Conservation (phyloP, 2,113 vertebrate species). For the Henicopernis longicauda region DNA sequence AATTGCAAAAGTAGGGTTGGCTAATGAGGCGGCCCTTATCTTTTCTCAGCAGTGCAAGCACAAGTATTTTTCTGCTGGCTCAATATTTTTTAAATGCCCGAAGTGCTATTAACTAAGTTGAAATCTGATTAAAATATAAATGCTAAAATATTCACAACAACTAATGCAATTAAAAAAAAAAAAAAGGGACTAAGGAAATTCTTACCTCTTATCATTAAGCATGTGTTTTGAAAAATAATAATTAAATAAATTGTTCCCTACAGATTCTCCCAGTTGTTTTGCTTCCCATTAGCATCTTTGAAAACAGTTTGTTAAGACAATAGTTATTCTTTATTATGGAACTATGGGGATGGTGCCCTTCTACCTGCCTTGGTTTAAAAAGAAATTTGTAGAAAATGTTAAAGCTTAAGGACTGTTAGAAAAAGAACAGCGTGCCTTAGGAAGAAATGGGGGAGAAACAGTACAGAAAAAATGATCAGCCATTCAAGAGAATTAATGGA, state of each 20-base stretch:
- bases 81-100: constrained; percentile 70
- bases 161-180: background rate
- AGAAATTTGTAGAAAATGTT: constrained; percentile 21
- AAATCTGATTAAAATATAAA: constrained; percentile 67
- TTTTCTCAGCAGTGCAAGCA: constrained; percentile 70
- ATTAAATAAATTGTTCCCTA: constrained; percentile 54
- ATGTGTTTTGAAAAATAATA: constrained; percentile 58
- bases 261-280: constrained; percentile 33
- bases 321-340: constrained; percentile 33
- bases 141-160: background rate
- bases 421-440: background rate
- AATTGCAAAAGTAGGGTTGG: constrained; percentile 76
- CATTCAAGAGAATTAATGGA: constrained; percentile 78
- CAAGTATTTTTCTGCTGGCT: constrained; percentile 73
- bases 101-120: constrained; percentile 67
- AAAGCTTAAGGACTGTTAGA: background rate
- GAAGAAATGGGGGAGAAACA: background rate
- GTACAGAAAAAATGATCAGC: constrained; percentile 74
- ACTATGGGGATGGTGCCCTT: background rate
- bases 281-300: constrained; percentile 35
- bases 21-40: constrained; percentile 78
- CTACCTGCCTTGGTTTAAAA: background rate
- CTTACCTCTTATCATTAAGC: constrained; percentile 30
- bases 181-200: background rate
- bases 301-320: constrained; percentile 49